Percentiles rank a stretch among this genome's conserved stretches.
Conservation (phyloP, 2,797 vertebrate species). For the Parauchenoglanis punctatus region DNA sequence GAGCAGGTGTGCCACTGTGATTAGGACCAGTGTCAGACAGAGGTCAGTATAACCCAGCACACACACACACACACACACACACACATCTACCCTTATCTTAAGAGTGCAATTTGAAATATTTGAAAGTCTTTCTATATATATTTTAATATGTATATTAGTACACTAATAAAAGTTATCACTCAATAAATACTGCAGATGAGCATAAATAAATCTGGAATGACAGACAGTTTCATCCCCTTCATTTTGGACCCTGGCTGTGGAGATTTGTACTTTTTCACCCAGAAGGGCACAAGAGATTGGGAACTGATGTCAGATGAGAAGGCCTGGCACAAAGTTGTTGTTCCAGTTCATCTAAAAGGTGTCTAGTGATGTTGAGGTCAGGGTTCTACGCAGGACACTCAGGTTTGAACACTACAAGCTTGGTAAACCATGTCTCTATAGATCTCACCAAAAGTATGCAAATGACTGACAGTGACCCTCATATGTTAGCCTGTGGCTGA, state of each 20-base stretch:
- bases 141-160: no score
- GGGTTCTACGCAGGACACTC: background rate
- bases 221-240: background rate
- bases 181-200: background rate
- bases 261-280: background rate
- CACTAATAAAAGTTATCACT: background rate
- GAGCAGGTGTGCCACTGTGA: background rate
- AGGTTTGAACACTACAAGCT: background rate
- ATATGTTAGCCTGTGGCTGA: background rate
- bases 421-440: slow-evolving; percentile 6
- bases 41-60: background rate
- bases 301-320: background rate
- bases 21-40: background rate
- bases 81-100: background rate
- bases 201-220: background rate
- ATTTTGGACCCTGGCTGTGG: background rate
- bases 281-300: background rate
- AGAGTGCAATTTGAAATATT: background rate
- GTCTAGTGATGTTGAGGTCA: background rate
- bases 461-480: background rate
- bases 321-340: background rate
- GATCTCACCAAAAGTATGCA: background rate
- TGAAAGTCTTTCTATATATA: background rate
- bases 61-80: no score
- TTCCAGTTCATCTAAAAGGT: background rate